Evolutionary conservation across 2,113 vertebrate species (phyloP).

Genomic region (Anguilla rostrata): DNA sequence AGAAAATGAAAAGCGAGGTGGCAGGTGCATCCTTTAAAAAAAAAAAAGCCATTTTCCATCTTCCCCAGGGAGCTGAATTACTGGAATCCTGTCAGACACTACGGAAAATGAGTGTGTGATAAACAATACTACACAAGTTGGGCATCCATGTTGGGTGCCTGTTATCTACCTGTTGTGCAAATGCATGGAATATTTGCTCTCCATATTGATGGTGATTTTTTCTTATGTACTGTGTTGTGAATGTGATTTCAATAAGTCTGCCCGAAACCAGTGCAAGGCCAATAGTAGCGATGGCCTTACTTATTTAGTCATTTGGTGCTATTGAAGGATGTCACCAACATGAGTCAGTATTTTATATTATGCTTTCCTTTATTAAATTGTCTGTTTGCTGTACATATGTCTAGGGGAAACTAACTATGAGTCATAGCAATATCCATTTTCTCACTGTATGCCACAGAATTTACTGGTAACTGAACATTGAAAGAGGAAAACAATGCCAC

Average conservation of each 20-base stretch:
- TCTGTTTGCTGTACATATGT: no score
- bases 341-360: no score
- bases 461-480: no score
- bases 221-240: neutral
- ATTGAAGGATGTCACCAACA: neutral
- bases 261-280: neutral
- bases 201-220: neutral
- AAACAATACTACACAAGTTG: no score
- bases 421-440: no score
- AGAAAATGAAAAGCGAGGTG: neutral
- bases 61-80: neutral
- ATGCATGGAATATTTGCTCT: neutral
- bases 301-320: neutral
- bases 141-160: neutral
- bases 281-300: neutral
- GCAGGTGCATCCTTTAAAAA: neutral
- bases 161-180: neutral
- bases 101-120: neutral
- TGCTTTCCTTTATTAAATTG: no score
- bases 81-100: neutral
- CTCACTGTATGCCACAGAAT: no score
- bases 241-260: no score
- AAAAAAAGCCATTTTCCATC: neutral
- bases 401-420: no score
- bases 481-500: no score